Conservation (phyloP, 2,888 invertebrate genomes). For the Tholera decimalis region DNA sequence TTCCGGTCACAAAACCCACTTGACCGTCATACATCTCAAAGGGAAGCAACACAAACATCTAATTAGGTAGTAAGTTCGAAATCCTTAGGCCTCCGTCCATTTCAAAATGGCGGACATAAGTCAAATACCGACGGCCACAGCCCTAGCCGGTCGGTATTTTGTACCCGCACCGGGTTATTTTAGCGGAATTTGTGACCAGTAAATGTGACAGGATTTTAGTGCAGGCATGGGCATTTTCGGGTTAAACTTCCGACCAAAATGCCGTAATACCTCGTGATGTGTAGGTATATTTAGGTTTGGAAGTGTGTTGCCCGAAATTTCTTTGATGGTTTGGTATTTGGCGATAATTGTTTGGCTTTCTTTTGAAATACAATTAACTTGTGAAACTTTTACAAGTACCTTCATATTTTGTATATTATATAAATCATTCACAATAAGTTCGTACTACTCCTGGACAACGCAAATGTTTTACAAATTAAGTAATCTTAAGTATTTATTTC, state of each 20-base stretch:
- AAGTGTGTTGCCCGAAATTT: slow-evolving; percentile 6
- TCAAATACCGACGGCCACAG: slow-evolving; percentile 58
- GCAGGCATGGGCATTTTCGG: slow-evolving; percentile 62
- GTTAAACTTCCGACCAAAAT: slow-evolving; percentile 59
- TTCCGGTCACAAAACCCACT: neutral
- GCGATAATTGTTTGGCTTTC: neutral
- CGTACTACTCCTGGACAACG: no score
- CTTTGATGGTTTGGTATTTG: neutral
- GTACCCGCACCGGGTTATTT: slow-evolving; percentile 67
- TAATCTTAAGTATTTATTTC: no score
- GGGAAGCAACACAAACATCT: slow-evolving; percentile 34
- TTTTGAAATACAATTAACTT: no score
- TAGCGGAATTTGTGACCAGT: slow-evolving; percentile 66
- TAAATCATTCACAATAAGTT: no score
- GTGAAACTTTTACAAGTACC: no score
- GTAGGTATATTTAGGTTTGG: slow-evolving; percentile 26
- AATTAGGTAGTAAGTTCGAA: slow-evolving; percentile 53
- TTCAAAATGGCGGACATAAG: slow-evolving; percentile 52
- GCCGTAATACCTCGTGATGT: slow-evolving; percentile 43
- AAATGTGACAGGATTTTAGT: slow-evolving; percentile 72
- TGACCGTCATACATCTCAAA: slow-evolving; percentile 17
- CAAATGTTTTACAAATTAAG: no score
- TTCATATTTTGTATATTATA: no score
- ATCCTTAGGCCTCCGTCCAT: slow-evolving; percentile 21
- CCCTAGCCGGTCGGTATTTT: slow-evolving; percentile 63